phyloP scores from a whole-genome alignment of 2,888 invertebrate species.

The Carterocephalus palaemon region DNA sequence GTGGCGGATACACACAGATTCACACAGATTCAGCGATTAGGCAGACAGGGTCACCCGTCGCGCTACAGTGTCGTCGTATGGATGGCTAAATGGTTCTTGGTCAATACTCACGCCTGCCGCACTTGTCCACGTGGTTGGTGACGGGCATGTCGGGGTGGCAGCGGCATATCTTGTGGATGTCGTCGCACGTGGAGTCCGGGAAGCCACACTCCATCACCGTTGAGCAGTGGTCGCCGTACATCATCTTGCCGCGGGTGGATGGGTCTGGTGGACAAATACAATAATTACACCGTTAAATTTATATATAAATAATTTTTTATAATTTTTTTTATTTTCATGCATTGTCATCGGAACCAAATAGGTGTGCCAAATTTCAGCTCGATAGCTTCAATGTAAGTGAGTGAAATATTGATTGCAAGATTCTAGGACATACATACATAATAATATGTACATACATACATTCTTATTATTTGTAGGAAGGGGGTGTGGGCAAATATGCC shows the following conservation, averaged over 20 bases:
- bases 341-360: too few relatives aligned
- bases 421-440: too few relatives aligned
- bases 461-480: constrained; percentile 1
- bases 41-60: too few relatives aligned
- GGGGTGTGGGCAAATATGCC: too few relatives aligned
- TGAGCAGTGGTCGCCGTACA: constrained; percentile 87
- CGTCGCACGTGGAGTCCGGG: constrained; percentile 85
- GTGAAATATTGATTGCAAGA: too few relatives aligned
- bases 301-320: not conserved
- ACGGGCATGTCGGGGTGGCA: constrained; percentile 85
- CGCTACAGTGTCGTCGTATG: too few relatives aligned
- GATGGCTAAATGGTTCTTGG: too few relatives aligned
- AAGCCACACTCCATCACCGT: constrained; percentile 86
- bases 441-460: not conserved
- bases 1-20: too few relatives aligned
- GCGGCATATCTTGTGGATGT: constrained; percentile 82
- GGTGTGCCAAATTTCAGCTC: too few relatives aligned
- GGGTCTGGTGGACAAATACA: constrained; percentile 48
- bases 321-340: too few relatives aligned
- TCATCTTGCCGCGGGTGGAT: constrained; percentile 79
- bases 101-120: constrained; percentile 86
- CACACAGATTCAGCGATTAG: too few relatives aligned
- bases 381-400: too few relatives aligned
- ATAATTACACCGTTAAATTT: not conserved
- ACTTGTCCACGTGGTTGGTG: constrained; percentile 91